A percentile compares a stretch with the other conserved stretches of the same genome.
Conservation (phyloP, 2,113 vertebrate genomes). For the Carassius carassius region DNA sequence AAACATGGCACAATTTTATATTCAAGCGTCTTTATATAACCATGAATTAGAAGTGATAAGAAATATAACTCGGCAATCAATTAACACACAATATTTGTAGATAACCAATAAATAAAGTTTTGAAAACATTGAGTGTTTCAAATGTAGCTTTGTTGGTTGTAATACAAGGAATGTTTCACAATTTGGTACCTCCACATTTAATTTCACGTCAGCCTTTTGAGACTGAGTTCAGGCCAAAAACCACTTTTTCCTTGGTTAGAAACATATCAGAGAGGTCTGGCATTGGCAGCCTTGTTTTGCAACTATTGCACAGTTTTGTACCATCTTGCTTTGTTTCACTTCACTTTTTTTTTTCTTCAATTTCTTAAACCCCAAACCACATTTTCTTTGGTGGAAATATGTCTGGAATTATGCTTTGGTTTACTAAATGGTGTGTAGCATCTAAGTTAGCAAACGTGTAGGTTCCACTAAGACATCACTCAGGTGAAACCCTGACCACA, state of each 20-base stretch:
- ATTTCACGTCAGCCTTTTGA: background rate
- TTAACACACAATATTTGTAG: background rate
- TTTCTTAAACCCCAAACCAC: accelerated
- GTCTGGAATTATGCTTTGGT: background rate
- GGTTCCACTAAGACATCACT: background rate
- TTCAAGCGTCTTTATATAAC: background rate
- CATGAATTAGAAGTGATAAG: background rate
- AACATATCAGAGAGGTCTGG: background rate
- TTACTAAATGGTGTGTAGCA: background rate
- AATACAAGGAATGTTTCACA: background rate
- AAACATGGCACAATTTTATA: constrained; percentile 15
- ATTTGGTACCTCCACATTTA: background rate
- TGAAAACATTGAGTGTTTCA: background rate
- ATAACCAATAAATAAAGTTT: background rate
- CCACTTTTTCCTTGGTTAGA: background rate
- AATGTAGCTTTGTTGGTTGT: background rate
- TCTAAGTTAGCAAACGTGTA: background rate
- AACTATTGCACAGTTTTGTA: background rate
- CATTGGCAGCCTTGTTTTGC: background rate
- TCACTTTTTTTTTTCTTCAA: background rate
- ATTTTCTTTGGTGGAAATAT: background rate
- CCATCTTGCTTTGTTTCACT: background rate
- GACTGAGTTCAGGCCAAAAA: too few relatives aligned
- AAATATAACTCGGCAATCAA: background rate
- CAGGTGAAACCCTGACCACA: constrained; percentile 16